Evolutionary conservation across 2,888 invertebrate genomes (phyloP), one percentile per base, ranked within the genome.

Genomic region (Imbricaverruca yamaguchii): DNA sequence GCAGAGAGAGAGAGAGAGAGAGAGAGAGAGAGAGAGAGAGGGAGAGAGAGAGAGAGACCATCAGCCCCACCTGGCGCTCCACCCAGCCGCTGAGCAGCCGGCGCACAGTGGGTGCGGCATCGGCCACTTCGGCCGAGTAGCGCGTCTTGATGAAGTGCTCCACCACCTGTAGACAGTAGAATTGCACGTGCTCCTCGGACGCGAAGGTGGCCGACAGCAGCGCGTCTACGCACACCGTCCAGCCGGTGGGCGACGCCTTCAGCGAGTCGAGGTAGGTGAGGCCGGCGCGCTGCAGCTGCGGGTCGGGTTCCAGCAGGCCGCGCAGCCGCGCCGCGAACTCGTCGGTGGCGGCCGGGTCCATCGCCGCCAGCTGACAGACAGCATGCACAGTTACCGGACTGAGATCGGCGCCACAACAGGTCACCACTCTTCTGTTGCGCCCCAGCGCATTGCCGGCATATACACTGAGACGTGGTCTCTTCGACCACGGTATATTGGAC

Each of bases 151-250:
- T 84, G 84, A 86, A 88, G 84, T 87, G 85, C 83, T 89, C 89
- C 80, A 89, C 85, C 56, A 89, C 88, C 86, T 89, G 89, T 74
- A 89, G 86, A 83, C 88, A 89, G 84, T 89, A 89, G 84, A 89
- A 89, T 82, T 87, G 86, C 39, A 87, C 86, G 84, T 88, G 87
- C 82, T 88, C 88, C 85, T 88, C 87, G 80, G 87, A 88, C 85
- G 78, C 74, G 61, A 80, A 23, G 9, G 77, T 56, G 13, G 23
- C 11, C 57, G 67, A 55, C n/a, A 61, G 67, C 55, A 89, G 85
- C 25, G 86, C 86, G 81, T 86, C 85, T 11, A 88, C 86, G 85
- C 89, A 88, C 39, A 88, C 84, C 82, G 87, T 87, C 89, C 89
- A 89, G 12, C 89, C 89, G 85, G 86, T 85, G 21, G 85, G 86